Percentiles rank a stretch among this genome's conserved stretches.
Conservation (phyloP, 2,113 vertebrate genomes). For the Okapia johnstoni region DNA sequence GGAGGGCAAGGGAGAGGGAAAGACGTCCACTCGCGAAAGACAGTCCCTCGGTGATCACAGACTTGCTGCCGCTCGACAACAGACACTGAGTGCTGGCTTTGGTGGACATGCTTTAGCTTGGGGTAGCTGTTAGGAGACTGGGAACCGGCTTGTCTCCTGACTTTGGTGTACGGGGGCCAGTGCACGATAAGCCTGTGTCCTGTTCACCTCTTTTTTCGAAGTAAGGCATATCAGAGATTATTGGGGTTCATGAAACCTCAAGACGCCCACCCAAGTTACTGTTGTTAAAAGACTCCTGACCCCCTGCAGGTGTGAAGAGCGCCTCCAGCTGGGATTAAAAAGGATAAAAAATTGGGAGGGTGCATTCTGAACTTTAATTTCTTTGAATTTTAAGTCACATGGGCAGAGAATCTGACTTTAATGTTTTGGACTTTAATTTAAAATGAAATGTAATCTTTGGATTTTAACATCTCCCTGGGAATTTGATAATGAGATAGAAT, state of each 20-base stretch:
- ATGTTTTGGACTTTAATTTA: constrained; percentile 37
- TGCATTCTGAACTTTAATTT: neutral
- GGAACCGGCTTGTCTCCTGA: neutral
- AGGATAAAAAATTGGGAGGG: neutral
- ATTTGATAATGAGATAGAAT: constrained; percentile 59
- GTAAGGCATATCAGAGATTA: neutral
- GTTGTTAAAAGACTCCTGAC: neutral
- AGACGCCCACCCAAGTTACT: too few species aligned
- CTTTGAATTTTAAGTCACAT: neutral
- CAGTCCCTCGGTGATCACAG: neutral
- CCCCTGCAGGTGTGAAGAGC: fast-evolving
- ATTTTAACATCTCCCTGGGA: constrained; percentile 37
- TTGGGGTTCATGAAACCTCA: too few species aligned
- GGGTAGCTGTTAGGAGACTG: neutral
- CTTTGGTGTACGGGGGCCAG: fast-evolving
- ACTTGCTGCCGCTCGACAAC: neutral
- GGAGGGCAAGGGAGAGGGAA: neutral
- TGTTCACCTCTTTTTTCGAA: too few species aligned
- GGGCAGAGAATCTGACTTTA: neutral
- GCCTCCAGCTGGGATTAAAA: neutral
- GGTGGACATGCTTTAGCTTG: fast-evolving
- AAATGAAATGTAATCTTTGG: constrained; percentile 41
- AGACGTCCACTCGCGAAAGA: neutral
- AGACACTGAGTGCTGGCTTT: fast-evolving
- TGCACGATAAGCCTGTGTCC: neutral